Base-by-base conservation (phyloP, 92 coral and sea anemone genomes). In the Porites rus region DNA sequence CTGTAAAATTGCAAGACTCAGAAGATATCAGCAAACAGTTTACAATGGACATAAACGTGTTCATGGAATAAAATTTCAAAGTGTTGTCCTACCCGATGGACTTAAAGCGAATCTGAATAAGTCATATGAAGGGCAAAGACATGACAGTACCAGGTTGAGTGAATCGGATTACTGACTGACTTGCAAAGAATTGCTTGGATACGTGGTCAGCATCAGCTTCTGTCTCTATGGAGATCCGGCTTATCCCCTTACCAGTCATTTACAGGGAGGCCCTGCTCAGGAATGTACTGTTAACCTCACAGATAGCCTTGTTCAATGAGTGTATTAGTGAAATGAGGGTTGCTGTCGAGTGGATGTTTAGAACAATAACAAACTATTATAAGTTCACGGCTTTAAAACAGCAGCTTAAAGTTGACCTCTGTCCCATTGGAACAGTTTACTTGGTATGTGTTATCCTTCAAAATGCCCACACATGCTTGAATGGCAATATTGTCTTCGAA, bases 171-270 rank as follows among this genome's bases (percentile, higher is more conserved):
- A 6, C 51, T 76, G 12, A 13, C 11, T 0, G 81, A 76, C 1
- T 38, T 76, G 68, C n/a, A 63, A 8, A 22, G 81, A 11, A 51
- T 58, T 24, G 69, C 81, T 14, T 58, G 54, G 38, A 10, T 16
- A n/a, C 58, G 54, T 76, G 81, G 69, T n/a, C 25, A 76, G 22
- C 81, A 24, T 24, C 25, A 24, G 25, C 81, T 18, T 76, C 7
- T 76, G 81, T 63, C 19, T 76, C 8, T 76, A 76, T 20, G 81
- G 69, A 11, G 81, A 76, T 19, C 81, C 81, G 21, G 81, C 81
- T 10, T 76, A 76, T 43, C 69, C 81, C 10, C 51, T 76, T 5
- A 68, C 68, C 16, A 13, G 2, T 14, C 81, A 58, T 8, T 63
- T 76, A 14, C 68, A 1, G 25, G 25, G 25, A 76, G 51, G 81